These are phyloP conservation scores for Sycophila sp. DNA, from an alignment of 1,140 invertebrate genomes.

Conservation along the genomic window DNA sequence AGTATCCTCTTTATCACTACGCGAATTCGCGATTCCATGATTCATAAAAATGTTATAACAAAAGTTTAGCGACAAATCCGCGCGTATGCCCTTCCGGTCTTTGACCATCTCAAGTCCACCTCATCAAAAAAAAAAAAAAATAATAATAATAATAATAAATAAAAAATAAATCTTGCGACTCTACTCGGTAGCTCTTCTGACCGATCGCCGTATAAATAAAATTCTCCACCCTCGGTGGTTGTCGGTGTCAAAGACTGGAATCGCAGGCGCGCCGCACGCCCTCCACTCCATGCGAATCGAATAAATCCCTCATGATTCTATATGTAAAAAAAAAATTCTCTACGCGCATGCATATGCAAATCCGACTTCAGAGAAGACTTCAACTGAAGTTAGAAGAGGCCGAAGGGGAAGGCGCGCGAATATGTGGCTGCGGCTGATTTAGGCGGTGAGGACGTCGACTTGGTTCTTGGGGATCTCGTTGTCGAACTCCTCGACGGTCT, in stretches of 20 bases:
- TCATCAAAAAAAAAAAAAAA: background rate
- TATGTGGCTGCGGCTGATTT: too few species aligned
- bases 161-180: background rate
- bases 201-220: too few species aligned
- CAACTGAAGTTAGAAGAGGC: background rate
- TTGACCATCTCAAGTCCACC: background rate
- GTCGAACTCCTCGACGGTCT: constrained; percentile 57
- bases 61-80: background rate
- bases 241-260: background rate
- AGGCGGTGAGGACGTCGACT: constrained; percentile 46
- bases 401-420: too few species aligned
- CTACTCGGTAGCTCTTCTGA: too few species aligned
- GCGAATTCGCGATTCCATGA: background rate
- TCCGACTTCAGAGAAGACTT: too few species aligned
- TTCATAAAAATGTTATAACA: background rate
- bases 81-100: background rate
- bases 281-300: background rate
- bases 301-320: background rate
- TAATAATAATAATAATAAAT: background rate
- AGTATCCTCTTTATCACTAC: background rate
- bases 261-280: background rate
- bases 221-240: too few species aligned
- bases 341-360: background rate
- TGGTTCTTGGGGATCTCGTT: constrained; percentile 59
- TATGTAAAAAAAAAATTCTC: background rate